Conservation (phyloP, 2,888 invertebrate species). For the Argyra leucocephala region DNA sequence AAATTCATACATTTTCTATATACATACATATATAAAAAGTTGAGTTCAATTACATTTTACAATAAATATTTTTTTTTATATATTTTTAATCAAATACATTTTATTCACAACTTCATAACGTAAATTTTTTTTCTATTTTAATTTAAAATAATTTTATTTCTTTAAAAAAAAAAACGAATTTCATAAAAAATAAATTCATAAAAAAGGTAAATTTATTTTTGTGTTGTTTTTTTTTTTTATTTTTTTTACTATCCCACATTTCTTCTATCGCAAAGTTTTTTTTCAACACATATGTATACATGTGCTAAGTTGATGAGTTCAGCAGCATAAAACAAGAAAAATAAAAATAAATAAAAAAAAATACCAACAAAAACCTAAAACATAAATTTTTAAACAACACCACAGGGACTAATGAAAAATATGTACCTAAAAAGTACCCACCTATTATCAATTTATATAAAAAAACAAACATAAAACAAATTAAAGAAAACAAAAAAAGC, state of each 20-base stretch:
- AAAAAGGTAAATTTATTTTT: conserved; percentile 2
- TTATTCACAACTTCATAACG: too few relatives aligned
- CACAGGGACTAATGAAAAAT: conserved; percentile 13
- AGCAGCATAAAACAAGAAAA: background rate
- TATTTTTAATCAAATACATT: too few relatives aligned
- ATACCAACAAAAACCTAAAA: background rate
- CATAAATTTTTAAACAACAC: conserved; percentile 13
- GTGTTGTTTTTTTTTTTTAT: background rate
- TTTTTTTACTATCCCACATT: too few relatives aligned
- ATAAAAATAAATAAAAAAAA: background rate
- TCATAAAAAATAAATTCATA: background rate
- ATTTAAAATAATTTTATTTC: too few relatives aligned
- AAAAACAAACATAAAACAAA: background rate
- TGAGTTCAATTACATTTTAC: too few relatives aligned
- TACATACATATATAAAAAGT: too few relatives aligned
- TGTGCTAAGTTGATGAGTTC: background rate
- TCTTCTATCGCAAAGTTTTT: background rate
- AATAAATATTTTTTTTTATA: too few relatives aligned
- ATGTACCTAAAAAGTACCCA: conserved; percentile 8
- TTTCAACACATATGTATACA: background rate
- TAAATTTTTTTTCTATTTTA: too few relatives aligned
- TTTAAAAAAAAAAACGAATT: too few relatives aligned
- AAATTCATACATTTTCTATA: too few relatives aligned
- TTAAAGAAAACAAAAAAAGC: too few relatives aligned
- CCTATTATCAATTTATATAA: background rate